Percentiles rank a stretch among this genome's conserved stretches.
Conservation (phyloP, 2,113 vertebrate species). For the Fulmarus glacialis region DNA sequence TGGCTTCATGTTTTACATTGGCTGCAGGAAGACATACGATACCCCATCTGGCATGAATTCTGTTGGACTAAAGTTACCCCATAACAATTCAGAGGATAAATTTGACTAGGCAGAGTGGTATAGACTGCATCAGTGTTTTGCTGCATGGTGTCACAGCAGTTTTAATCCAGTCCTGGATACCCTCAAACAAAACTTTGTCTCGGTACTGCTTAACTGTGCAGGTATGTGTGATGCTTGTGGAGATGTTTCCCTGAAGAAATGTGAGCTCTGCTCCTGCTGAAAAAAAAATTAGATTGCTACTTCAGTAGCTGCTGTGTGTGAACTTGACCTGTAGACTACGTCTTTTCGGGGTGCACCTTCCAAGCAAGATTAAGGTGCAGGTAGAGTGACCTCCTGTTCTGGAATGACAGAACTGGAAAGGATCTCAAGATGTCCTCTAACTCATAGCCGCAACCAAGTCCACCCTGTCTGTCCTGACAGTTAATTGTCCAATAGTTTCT, state of each 20-base stretch:
- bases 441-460: neutral
- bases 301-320: neutral
- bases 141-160: neutral
- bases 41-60: constrained; percentile 13
- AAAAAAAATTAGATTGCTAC: neutral
- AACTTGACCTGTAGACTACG: neutral
- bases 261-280: neutral
- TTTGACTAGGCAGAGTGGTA: neutral
- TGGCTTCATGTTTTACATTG: neutral
- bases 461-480: neutral
- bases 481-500: neutral
- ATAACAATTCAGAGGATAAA: constrained; percentile 13
- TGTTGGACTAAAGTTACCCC: neutral
- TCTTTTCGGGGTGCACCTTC: neutral
- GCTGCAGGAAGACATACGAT: constrained; percentile 3
- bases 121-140: neutral
- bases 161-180: neutral
- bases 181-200: neutral
- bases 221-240: neutral
- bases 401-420: neutral
- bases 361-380: neutral
- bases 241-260: neutral
- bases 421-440: neutral
- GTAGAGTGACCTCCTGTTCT: neutral
- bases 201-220: neutral